Base-by-base conservation (phyloP, 1,140 invertebrate genomes). In the Teleopsis dalmanni region DNA sequence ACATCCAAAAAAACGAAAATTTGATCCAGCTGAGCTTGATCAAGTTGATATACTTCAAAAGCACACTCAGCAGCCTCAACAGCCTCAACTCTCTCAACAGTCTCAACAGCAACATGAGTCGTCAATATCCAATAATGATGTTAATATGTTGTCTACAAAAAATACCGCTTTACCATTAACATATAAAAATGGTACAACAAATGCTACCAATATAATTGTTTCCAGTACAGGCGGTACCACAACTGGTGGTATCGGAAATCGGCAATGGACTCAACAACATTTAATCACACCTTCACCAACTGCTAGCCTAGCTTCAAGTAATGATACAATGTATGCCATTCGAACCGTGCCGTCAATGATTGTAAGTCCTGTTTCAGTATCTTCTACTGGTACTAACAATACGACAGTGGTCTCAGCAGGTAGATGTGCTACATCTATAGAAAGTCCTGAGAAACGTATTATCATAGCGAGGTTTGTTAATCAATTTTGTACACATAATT, bases 1-100 rank as follows among this genome's bases (percentile, higher is more conserved):
- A 68, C 76, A 91, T 72, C 88, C 89, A 50, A 92, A 91, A 72
- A 92, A 92, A 72, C 76, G 89, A 51, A 91, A 91, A 73, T 91
- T 87, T 61, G 83, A 88, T 76, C 86, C 83, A 50, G 82, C 85
- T 19, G 86, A 89, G 68, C 72, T 89, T 46, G 88, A 91, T 71
- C 84, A 88, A 57, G 60, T 65, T 29, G 26, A 38, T 14, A 36
- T n/a, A n/a, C n/a, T n/a, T n/a, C n/a, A n/a, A n/a, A n/a, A 38
- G 16, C 26, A 50, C 16, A 23, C 46, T 37, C 43, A 47, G 9
- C 50, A 51, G 27, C 23, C 42, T 35, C 21, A 22, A 7, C 27
- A 18, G 16, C 47, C 34, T 29, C 57, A 59, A 23, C n/a, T n/a
- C n/a, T 55, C 38, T 33, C 42, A 58, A 41, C 25, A 47, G 46